Base-by-base conservation (phyloP, 2,797 vertebrate genomes). In the Columba guinea region DNA sequence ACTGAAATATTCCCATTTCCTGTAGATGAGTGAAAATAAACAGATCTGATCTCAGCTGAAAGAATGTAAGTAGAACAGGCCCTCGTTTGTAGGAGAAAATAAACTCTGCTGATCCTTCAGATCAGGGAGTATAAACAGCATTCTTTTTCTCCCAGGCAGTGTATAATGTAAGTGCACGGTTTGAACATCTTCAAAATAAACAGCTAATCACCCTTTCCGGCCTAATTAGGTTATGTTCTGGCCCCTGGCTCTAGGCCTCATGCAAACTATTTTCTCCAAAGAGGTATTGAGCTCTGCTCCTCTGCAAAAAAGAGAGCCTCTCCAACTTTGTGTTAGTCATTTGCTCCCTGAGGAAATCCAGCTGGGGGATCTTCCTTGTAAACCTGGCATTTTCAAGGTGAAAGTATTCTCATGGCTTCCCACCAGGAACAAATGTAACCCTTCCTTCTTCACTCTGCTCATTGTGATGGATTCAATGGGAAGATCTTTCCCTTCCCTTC, bases 11-110 rank as follows among this genome's bases (percentile, higher is more conserved):
- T 94, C 84, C 78, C 64, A 80, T 94, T 96, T 97, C 95, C 94
- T 94, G 88, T 58, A 95, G 90, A 96, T 90, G 74, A 90, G 75
- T 95, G 94, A 97, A 96, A 96, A 97, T 95, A 96, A 97, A 96
- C 93, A 96, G 91, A 95, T 87, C 53, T 3, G 4, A 93, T 92
- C 84, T 87, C 81, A 90, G 62, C 1, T 93, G 80, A 92, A 95
- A 74, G 88, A 93, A 93, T 75, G 27, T 71, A 65, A 94, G 95
- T 93, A 77, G 75, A 95, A 83, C 64, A 87, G 64, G 84, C 84
- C 83, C 84, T 95, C 70, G 51, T 95, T 94, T 95, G 68, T 62
- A 46, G 60, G 71, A 71, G 53, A 96, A 96, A 95, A 96, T 96
- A 96, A 95, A 96, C 95, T 94, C 76, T 53, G 71, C 86, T 87